These are phyloP conservation scores for Unio pictorum DNA, from an alignment of 2,888 invertebrate genomes.

Conservation along the genomic window DNA sequence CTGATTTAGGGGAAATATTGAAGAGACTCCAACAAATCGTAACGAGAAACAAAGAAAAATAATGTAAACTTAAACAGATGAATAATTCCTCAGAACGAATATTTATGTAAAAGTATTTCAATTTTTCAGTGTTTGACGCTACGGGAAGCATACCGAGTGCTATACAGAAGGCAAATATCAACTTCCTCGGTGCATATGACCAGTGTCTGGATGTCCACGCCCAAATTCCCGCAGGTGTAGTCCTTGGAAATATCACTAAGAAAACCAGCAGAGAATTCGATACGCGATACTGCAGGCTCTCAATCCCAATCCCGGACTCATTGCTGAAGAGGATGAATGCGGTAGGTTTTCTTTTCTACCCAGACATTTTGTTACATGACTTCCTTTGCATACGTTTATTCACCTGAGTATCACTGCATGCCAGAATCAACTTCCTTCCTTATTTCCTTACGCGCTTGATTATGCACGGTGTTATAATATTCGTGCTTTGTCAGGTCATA, in stretches of 20 bases:
- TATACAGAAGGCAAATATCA: constrained; percentile 36
- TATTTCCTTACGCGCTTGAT: too few species aligned
- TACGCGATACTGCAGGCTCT: constrained; percentile 35
- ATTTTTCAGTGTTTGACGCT: constrained; percentile 46
- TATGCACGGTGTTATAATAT: too few species aligned
- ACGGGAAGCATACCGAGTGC: constrained; percentile 42
- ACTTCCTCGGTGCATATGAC: constrained; percentile 44
- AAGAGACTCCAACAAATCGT: too few species aligned
- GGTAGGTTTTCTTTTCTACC: constrained; percentile 16
- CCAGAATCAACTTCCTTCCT: too few species aligned
- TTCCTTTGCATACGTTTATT: too few species aligned
- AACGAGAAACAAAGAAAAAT: too few species aligned
- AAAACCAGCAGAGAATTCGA: constrained; percentile 20
- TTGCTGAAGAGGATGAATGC: constrained; percentile 20
- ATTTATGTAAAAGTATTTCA: too few species aligned
- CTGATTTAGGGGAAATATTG: too few species aligned
- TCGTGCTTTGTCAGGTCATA: too few species aligned
- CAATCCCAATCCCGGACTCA: constrained; percentile 14
- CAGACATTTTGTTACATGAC: background rate
- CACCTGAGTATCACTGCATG: too few species aligned
- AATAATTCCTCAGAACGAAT: too few species aligned
- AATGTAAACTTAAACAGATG: too few species aligned
- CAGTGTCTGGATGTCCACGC: constrained; percentile 33
- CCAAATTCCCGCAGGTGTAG: constrained; percentile 12
- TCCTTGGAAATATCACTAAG: constrained; percentile 16